Conservation (phyloP, 2,797 vertebrate genomes). For the Urosaurus nigricauda region DNA sequence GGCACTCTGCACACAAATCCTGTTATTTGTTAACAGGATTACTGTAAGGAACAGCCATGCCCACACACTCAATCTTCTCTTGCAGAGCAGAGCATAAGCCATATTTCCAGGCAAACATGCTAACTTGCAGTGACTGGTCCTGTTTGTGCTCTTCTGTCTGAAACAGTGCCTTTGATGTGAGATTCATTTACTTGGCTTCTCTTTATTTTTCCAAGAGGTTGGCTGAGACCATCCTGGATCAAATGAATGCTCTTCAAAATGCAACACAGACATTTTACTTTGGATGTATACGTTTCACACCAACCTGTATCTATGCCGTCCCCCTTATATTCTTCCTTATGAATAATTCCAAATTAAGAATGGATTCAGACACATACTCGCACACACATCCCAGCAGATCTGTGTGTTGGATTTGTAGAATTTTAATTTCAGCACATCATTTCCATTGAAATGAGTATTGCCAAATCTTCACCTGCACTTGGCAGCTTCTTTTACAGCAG, state of each 20-base stretch:
- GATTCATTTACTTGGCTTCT: background rate
- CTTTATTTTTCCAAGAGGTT: background rate
- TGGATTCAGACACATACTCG: background rate
- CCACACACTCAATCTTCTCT: background rate
- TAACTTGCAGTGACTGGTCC: background rate
- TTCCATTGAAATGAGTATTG: background rate
- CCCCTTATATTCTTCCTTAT: background rate
- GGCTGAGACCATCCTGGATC: background rate
- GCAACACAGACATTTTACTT: background rate
- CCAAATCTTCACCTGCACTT: background rate
- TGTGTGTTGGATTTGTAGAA: background rate
- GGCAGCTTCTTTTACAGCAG: background rate
- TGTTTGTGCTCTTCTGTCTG: background rate
- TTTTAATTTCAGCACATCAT: background rate
- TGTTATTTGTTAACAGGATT: slow-evolving; percentile 30
- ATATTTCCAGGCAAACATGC: slow-evolving; percentile 2
- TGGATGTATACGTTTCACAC: background rate
- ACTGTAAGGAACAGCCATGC: background rate
- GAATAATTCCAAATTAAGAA: background rate
- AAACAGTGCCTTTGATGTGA: slow-evolving; percentile 14
- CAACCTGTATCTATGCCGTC: background rate
- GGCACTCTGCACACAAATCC: background rate
- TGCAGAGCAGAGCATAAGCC: background rate
- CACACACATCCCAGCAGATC: too few species aligned
- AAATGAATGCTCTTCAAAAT: background rate